phyloP scores from a whole-genome alignment of 2,888 invertebrate genomes.

The Melolontha melolontha region DNA sequence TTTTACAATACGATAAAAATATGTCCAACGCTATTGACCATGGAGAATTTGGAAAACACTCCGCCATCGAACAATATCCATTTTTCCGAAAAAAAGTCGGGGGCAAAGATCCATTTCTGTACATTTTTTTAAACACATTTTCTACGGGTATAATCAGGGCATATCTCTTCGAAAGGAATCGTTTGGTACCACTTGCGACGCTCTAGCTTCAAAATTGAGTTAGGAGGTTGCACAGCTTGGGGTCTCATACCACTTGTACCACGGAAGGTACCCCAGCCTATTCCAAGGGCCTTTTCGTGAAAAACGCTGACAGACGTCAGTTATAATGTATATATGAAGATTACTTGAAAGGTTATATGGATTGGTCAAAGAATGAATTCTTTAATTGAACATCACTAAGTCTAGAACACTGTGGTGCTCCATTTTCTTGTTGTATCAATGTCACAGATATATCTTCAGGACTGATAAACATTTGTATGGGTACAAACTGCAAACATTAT shows the following conservation, averaged over 20 bases:
- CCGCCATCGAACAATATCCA: no score
- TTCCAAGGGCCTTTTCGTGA: no score
- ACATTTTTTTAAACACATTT: conserved; percentile 94
- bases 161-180: conserved; percentile 89
- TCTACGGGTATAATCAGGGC: conserved; percentile 85
- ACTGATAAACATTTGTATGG: conserved; percentile 92
- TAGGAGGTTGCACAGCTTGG: conserved; percentile 87
- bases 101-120: no score
- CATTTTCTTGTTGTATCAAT: conserved; percentile 94
- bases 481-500: conserved; percentile 87
- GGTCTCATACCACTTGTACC: conserved; percentile 90
- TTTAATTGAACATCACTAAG: conserved; percentile 95
- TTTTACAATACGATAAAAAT: no score
- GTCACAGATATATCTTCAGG: conserved; percentile 90
- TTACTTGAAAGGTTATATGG: conserved; percentile 94
- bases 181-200: conserved; percentile 92
- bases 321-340: no score
- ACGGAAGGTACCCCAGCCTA: no score
- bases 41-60: no score
- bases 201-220: no score
- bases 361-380: conserved; percentile 96
- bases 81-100: no score
- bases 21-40: no score
- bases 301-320: no score
- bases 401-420: conserved; percentile 92